Evolutionary conservation across 2,888 invertebrate species (phyloP), one percentile per base, ranked within the genome.

Genomic region (Stenurella melanura): DNA sequence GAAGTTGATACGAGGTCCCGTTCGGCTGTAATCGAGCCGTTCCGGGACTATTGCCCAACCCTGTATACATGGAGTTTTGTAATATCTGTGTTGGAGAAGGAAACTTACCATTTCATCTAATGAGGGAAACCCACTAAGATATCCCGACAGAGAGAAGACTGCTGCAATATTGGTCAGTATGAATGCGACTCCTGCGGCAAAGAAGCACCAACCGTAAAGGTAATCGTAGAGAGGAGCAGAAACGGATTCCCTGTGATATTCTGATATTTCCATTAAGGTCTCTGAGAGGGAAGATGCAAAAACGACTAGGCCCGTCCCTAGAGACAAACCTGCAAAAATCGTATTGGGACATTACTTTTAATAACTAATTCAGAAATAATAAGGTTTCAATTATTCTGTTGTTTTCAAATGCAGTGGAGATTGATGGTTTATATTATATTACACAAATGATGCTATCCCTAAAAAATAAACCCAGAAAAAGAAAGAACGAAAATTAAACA

Each of bases 191-290:
- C 92, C 92, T 10, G 93, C 93, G 54, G 92, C 90, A 86, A 93
- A 92, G 84, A 93, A 92, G 80, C 93, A 92, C 93, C 93, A 93
- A 64, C 93, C 93, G 86, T 93, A 93, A 70, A 91, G 90, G 87
- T 92, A 92, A 84, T 89, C 88, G 85, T 89, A 90, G 67, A 86
- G 78, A 30, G 89, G 87, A 42, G 86, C 87, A 60, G 86, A 81
- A 68, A 86, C 83, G 58, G 87, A 84, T 76, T 88, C 87, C 80
- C 88, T 89, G 81, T 90, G 88, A 84, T 89, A 90, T 81, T 89
- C 86, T 75, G 88, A 87, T 76, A 88, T 88, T 82, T 92, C 92
- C 81, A 91, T 88, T 80, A 92, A 90, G 66, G 92, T 92, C 83
- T 93, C 93, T 21, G 92, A 92, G 68, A 93, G 89, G 58, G 92